Evolutionary conservation across 1,140 invertebrate genomes (phyloP), one percentile per base, ranked within the genome.

Genomic region (Trypoxylus dichotomus): DNA sequence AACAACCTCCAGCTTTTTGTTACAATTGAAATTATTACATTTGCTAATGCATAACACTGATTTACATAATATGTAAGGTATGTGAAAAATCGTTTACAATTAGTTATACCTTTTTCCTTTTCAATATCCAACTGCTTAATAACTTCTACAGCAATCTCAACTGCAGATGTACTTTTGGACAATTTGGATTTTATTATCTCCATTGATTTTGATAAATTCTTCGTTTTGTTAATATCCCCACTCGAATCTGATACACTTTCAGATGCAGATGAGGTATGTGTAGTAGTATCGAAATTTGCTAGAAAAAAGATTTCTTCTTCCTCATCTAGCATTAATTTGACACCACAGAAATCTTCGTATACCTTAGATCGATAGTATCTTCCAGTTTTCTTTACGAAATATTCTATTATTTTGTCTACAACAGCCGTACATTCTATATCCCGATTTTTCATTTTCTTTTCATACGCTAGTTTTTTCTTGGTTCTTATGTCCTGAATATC

Each of bases 301-400:
- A 68, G 24, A 24, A 68, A 68, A 29, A 27, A 68, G 7, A 68
- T 68, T 68, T 68, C 60, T 29, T 68, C 60, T 68, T 68, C 60
- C 5, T 68, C 60, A 29, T 68, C 60, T 68, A 68, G 27, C 60
- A 68, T 68, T 68, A 68, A 68, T 24, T 68, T 68, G 11, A 68
- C 27, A 7, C 60, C 60, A 68, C 60, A 68, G 27, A 68, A 68
- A 10, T 68, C 60, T 68, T 68, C 60, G 11, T 68, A 68, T 5
- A 68, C 27, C 11, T 68, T 68, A 68, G 60, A 68, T n/a, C 60
- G 19, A 29, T 68, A 68, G 13, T 68, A 68, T 68, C 60, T 68
- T 1, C 60, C 60, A 25, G 60, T 68, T 68, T 68, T 68, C 27
- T 27, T 68, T 68, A 68, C 25, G 13, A 68, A 68, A 27, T 68